Evolutionary conservation across 2,888 invertebrate genomes (phyloP).

Genomic region (Leptodirus hochenwartii): DNA sequence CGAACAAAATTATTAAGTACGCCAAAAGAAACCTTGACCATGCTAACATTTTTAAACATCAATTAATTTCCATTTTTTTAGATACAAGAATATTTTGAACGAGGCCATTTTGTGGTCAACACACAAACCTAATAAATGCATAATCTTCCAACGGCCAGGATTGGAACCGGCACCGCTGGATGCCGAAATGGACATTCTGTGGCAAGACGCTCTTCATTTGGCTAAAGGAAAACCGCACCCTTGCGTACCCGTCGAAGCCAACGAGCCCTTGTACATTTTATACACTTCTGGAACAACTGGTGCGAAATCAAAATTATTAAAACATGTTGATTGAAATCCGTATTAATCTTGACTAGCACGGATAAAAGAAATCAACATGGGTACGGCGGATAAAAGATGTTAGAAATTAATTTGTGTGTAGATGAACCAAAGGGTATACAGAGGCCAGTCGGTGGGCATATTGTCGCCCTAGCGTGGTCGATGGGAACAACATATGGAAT

Average conservation of each 20-base stretch:
- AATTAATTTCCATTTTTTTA: slow-evolving; percentile 19
- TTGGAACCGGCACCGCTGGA: slow-evolving; percentile 45
- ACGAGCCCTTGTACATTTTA: slow-evolving; percentile 77
- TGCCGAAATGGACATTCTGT: slow-evolving; percentile 50
- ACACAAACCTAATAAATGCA: slow-evolving; percentile 57
- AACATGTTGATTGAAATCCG: too few species aligned
- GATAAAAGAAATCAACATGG: too few species aligned
- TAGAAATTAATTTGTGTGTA: slow-evolving; percentile 17
- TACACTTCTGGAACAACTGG: slow-evolving; percentile 85
- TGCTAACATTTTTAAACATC: slow-evolving; percentile 3
- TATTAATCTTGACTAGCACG: too few species aligned
- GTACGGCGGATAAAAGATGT: too few species aligned
- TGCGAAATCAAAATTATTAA: slow-evolving; percentile 17
- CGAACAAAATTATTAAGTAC: slow-evolving; percentile 60
- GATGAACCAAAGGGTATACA: slow-evolving; percentile 64
- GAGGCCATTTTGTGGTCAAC: slow-evolving; percentile 57
- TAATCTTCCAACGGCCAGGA: slow-evolving; percentile 63
- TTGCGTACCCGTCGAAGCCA: slow-evolving; percentile 74
- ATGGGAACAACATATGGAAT: slow-evolving; percentile 70
- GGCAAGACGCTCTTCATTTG: slow-evolving; percentile 51
- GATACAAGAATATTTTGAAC: slow-evolving; percentile 66
- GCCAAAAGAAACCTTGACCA: too few species aligned
- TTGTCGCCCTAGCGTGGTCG: slow-evolving; percentile 70
- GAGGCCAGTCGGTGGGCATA: slow-evolving; percentile 74
- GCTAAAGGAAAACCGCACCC: slow-evolving; percentile 45